Evolutionary conservation across 2,797 vertebrate species (phyloP), one percentile per base, ranked within the genome.

Genomic region (Takifugu ocellatus): DNA sequence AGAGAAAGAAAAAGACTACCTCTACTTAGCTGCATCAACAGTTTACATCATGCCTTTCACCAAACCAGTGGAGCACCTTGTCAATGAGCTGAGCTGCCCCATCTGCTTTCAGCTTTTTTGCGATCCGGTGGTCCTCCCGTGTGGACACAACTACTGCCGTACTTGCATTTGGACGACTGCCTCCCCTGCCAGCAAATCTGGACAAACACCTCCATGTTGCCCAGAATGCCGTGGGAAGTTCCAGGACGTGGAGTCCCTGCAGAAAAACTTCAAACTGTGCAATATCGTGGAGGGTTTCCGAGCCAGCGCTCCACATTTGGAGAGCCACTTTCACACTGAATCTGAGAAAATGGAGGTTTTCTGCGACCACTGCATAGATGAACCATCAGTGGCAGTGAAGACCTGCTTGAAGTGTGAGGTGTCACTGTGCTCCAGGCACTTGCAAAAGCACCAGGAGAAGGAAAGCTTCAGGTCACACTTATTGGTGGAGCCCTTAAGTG

Each of bases 141-240:
- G 92, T 2, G 84, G 89, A 0, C 92, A 92, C 85, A 91, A 53
- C 77, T 93, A 92, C 84, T 94, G 91, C 47, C 67, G 29, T 27
- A 31, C 2, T 11, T 92, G 92, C 39, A 77, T 91, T 63, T 9
- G 15, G 54, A 50, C 68, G 39, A 54, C 65, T 2, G 27, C 49
- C 0, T 33, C 59, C 46, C 1, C 31, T 17, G 2, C 15, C 2
- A 24, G 52, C 2, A 17, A 24, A 1, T 33, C 2, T 2, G 29
- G 42, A 10, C 52, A 64, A 3, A 44, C 48, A 0, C 58, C 11
- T 2, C 76, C 68, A 8, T 58, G 62, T 2, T 92, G 90, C 63
- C 91, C 91, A 0, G 90, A 92, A 61, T 92, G 92, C 36, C 79
- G 90, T 0, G 66, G 74, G 43, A 81, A 85, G 51, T 90, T 79